phyloP scores from a whole-genome alignment of 2,113 vertebrate genomes.

The Arenaria interpres region DNA sequence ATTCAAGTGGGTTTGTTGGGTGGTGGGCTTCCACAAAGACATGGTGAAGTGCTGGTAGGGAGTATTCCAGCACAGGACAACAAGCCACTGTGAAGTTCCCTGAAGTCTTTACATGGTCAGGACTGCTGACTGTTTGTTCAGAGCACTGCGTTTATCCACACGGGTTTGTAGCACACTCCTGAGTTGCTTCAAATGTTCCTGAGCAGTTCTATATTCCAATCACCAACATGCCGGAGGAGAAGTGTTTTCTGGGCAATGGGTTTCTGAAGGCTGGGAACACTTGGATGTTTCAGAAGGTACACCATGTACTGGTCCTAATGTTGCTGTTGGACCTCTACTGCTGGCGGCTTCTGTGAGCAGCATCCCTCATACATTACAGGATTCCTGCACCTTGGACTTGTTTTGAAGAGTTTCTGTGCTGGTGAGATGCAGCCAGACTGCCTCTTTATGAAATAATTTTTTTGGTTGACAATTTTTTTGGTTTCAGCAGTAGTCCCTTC shows the following conservation, averaged over 20 bases:
- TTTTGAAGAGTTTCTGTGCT: neutral
- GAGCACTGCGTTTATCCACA: neutral
- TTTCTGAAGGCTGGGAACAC: neutral
- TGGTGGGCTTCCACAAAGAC: neutral
- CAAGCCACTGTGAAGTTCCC: neutral
- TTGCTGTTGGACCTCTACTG: neutral
- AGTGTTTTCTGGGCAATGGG: neutral
- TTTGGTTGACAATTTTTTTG: neutral
- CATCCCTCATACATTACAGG: rapidly evolving
- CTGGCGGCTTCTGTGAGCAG: rapidly evolving
- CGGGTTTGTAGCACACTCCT: rapidly evolving
- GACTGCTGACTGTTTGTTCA: neutral
- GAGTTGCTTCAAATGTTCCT: neutral
- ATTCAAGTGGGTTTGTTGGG: neutral
- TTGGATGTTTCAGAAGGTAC: neutral
- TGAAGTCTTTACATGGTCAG: rapidly evolving
- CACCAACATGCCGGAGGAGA: neutral
- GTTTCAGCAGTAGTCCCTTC: neutral
- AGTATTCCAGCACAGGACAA: neutral
- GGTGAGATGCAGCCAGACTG: neutral
- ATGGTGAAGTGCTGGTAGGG: neutral
- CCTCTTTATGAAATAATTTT: neutral
- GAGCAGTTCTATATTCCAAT: neutral
- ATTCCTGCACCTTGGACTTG: neutral
- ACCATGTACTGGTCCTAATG: rapidly evolving